Base-by-base conservation (phyloP, 2,888 invertebrate genomes). In the Gymnocheta viridis region DNA sequence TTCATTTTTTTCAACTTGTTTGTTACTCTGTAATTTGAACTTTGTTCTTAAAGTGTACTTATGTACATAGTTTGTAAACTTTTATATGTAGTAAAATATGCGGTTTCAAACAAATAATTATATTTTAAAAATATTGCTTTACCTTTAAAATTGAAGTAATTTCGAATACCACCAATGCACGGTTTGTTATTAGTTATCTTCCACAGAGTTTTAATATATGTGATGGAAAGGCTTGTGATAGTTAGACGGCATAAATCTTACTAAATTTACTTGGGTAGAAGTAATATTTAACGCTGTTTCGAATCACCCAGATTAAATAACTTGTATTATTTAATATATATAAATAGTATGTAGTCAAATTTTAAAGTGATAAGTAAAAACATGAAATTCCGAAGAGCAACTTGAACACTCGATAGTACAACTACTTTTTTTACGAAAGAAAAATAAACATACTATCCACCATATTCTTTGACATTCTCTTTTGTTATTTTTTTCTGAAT, bases 381-480 rank as follows among this genome's bases (percentile, higher is more conserved):
- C 69, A 79, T 51, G n/a, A 80, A 76, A 51, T 32, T 19, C 17
- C 72, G 12, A 73, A 60, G 17, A 38, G 19, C 66, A 66, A 69
- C 47, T 54, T 67, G 12, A 60, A 58, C 10, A 27, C 47, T 22
- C 49, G n/a, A n/a, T n/a, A n/a, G n/a, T n/a, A n/a, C n/a, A 27
- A 44, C 51, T 66, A 77, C 66, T 67, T 41, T n/a, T 29, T 60
- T 38, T 62, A 64, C 19, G 67, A 82, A 58, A 69, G 29, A 49
- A 14, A 67, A 74, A 38, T 12, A 74, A 70, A 80, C 35, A 41
- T 41, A 58, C 12, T 7, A 32, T 14, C 0, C 14, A 41, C 6
- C 10, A 24, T 7, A 41, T 24, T 60, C 9, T 74, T 81, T 83
- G 80, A 81, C 83, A 73, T 80, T 80, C 54, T 41, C 1, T 67